Evolutionary conservation across 2,797 vertebrate species (phyloP).

Genomic region (Miopithecus talapoin): DNA sequence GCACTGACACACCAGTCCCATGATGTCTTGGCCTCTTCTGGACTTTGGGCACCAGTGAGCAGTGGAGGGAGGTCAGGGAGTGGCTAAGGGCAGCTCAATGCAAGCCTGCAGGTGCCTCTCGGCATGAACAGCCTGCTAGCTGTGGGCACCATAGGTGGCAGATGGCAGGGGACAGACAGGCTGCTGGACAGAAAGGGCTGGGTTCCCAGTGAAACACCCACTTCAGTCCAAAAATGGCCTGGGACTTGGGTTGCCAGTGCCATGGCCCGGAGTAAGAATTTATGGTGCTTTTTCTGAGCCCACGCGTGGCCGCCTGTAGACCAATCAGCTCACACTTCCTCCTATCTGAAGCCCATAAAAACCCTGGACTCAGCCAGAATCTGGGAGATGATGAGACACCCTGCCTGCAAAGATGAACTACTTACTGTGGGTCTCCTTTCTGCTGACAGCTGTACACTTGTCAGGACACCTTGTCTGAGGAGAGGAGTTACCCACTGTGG

Average conservation of each 20-base stretch:
- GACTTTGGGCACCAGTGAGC: not conserved
- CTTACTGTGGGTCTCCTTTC: not conserved
- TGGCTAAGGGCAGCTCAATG: not conserved
- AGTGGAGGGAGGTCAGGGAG: not conserved
- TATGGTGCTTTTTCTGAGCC: not conserved
- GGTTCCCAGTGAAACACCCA: not conserved
- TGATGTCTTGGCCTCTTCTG: not conserved
- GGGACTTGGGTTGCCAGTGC: not conserved
- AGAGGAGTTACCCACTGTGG: not conserved
- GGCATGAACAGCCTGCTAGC: fast-evolving
- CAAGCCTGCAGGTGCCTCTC: not conserved
- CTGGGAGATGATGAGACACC: not conserved
- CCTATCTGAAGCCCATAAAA: not conserved
- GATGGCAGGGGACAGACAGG: not conserved
- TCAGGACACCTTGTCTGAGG: not conserved
- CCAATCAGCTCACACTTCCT: not conserved
- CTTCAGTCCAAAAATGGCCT: not conserved
- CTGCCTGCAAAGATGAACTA: not conserved
- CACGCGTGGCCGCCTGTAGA: no score
- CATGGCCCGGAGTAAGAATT: not conserved
- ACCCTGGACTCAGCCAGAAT: not conserved
- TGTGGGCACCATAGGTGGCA: not conserved
- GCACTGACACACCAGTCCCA: not conserved
- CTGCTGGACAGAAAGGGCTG: not conserved
- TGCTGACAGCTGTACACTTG: no score